Percentiles rank a stretch among this genome's conserved stretches.
Conservation (phyloP, 1,140 invertebrate species). For the Zaprionus gabonicus region DNA sequence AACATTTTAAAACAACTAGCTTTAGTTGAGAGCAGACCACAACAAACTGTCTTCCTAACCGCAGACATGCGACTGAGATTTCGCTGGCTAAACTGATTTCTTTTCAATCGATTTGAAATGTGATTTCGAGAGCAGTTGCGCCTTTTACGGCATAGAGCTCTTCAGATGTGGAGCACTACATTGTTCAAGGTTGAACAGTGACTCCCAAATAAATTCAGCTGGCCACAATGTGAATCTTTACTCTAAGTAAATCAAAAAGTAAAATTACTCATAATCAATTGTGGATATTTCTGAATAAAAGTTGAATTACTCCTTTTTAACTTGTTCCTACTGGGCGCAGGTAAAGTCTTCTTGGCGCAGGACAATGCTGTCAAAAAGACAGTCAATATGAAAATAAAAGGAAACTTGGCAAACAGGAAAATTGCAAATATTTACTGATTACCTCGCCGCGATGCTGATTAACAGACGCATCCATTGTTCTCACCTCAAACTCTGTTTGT, state of each 20-base stretch:
- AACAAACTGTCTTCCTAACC: slow-evolving; percentile 5
- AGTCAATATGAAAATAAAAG: slow-evolving; percentile 54
- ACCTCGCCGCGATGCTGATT: slow-evolving; percentile 67
- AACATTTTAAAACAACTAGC: slow-evolving; percentile 15
- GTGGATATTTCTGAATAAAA: too few species aligned
- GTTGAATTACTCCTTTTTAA: neutral
- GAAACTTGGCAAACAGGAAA: slow-evolving; percentile 51
- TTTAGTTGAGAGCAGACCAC: neutral
- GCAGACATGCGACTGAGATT: slow-evolving; percentile 43
- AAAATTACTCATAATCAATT: neutral
- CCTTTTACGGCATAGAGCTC: slow-evolving; percentile 61
- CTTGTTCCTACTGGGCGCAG: neutral
- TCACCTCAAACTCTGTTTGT: neutral
- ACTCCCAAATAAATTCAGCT: slow-evolving; percentile 2
- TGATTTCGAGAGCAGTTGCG: slow-evolving; percentile 59
- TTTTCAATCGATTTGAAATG: slow-evolving; percentile 31
- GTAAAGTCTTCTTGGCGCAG: neutral
- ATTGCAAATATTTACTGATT: slow-evolving; percentile 76
- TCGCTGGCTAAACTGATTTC: slow-evolving; percentile 18
- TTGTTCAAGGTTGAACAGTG: slow-evolving; percentile 26
- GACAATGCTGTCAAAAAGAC: slow-evolving; percentile 30
- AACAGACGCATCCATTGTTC: slow-evolving; percentile 58
- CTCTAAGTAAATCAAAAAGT: neutral
- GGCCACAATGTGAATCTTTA: neutral
- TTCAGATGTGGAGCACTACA: slow-evolving; percentile 15